These are phyloP conservation scores for Taeniopygia guttata DNA, from an alignment of 2,797 vertebrate genomes.

Conservation along the genomic window DNA sequence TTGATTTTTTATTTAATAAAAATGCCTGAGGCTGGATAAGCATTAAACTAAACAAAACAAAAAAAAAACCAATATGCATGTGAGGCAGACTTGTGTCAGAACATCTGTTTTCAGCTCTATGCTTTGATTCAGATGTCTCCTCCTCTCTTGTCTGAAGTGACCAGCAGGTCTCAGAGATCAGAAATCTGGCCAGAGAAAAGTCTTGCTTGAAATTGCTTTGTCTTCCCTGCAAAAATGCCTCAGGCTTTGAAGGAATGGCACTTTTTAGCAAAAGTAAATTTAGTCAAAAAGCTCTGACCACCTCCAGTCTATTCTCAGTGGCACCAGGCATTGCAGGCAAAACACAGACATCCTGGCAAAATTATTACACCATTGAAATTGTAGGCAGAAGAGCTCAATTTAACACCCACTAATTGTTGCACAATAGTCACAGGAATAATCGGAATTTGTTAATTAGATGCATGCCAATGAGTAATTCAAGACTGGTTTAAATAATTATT, in stretches of 20 bases:
- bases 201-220: neutral
- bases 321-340: constrained; percentile 33
- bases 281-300: neutral
- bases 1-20: neutral
- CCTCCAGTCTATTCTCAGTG: constrained; percentile 19
- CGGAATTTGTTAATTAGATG: constrained; percentile 33
- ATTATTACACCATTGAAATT: constrained; percentile 59
- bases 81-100: neutral
- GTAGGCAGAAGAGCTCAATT: constrained; percentile 61
- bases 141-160: constrained; percentile 8
- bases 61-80: neutral
- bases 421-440: constrained; percentile 60
- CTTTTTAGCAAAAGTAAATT: constrained; percentile 54
- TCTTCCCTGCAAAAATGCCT: neutral
- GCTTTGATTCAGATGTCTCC: constrained; percentile 5
- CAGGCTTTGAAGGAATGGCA: neutral
- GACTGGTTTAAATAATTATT: constrained; percentile 45
- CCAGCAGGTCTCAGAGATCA: neutral
- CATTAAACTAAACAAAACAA: neutral
- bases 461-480: constrained; percentile 28
- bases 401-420: constrained; percentile 53
- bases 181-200: neutral
- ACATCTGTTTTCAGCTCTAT: constrained; percentile 18
- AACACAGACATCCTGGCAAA: constrained; percentile 60
- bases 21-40: neutral